phyloP scores from a whole-genome alignment of 2,797 vertebrate genomes.

The Microctenopoma steveboyesi region DNA sequence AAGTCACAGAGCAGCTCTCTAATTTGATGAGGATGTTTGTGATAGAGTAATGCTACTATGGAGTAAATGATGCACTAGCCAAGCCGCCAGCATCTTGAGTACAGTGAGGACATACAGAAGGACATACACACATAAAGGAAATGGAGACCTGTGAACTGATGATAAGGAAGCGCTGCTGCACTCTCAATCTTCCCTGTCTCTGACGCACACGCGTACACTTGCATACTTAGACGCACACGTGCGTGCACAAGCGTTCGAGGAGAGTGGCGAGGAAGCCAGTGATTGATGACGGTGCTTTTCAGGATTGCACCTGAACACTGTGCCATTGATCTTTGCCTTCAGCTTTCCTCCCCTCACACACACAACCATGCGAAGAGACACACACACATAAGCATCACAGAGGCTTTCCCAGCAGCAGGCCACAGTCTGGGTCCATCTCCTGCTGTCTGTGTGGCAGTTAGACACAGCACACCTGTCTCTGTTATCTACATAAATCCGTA shows the following conservation, averaged over 20 bases:
- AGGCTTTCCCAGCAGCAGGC: conserved; percentile 50
- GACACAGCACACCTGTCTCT: conserved; percentile 47
- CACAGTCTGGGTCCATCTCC: conserved; percentile 46
- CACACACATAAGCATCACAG: conserved; percentile 28
- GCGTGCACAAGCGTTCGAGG: conserved; percentile 10
- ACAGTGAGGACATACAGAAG: conserved; percentile 28
- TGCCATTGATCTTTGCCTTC: conserved; percentile 79
- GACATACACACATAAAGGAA: conserved; percentile 41
- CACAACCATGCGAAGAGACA: conserved; percentile 27
- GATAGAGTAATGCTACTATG: neutral
- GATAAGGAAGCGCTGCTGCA: conserved; percentile 71
- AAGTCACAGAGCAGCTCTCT: neutral
- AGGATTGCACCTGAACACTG: conserved; percentile 75
- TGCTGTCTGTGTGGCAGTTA: conserved; percentile 59
- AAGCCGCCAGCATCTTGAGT: conserved; percentile 8
- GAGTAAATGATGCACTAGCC: conserved; percentile 7
- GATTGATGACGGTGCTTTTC: conserved; percentile 80
- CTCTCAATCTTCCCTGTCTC: conserved; percentile 69
- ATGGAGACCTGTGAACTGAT: conserved; percentile 65
- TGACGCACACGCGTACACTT: conserved; percentile 8
- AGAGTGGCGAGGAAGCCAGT: conserved; percentile 44
- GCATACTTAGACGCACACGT: conserved; percentile 12
- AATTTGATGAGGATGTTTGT: conserved; percentile 6
- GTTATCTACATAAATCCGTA: conserved; percentile 48
- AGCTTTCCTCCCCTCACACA: conserved; percentile 48